These are phyloP conservation scores for Drosophila hydei DNA, from an alignment of 1,140 invertebrate genomes.

Conservation along the genomic window DNA sequence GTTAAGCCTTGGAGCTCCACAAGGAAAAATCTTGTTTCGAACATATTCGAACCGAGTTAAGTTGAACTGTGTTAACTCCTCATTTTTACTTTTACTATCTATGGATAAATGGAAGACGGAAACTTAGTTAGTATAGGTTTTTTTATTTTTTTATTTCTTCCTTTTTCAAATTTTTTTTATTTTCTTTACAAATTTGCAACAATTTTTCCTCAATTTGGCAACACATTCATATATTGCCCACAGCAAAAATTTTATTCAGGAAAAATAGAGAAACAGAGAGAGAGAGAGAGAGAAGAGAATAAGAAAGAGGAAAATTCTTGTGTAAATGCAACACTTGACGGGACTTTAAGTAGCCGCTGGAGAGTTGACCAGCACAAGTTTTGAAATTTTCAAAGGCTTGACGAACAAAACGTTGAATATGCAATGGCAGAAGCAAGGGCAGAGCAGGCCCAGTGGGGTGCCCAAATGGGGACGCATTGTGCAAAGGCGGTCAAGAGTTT, in stretches of 20 bases:
- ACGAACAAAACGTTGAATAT: slow-evolving; percentile 54
- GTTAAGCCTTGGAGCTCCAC: no score
- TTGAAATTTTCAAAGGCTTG: slow-evolving; percentile 52
- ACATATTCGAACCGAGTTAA: no score
- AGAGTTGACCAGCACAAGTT: slow-evolving; percentile 49
- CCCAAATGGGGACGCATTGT: slow-evolving; percentile 20
- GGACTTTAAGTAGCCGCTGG: slow-evolving; percentile 52
- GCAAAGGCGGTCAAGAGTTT: slow-evolving; percentile 29
- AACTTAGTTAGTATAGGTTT: not conserved
- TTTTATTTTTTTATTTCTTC: not conserved
- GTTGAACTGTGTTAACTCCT: no score
- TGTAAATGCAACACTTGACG: slow-evolving; percentile 32
- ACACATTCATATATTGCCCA: slow-evolving; percentile 1
- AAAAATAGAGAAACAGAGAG: no score
- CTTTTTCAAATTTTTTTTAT: not conserved
- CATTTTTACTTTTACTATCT: not conserved
- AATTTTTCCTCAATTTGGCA: slow-evolving; percentile 2
- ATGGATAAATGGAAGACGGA: not conserved
- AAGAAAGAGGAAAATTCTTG: slow-evolving; percentile 14
- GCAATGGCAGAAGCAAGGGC: slow-evolving; percentile 17
- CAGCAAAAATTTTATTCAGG: slow-evolving; percentile 1
- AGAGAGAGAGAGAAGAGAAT: slow-evolving; percentile 1
- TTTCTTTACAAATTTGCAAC: not conserved
- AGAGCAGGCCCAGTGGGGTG: not conserved
- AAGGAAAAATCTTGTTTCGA: no score